These are phyloP conservation scores for Atta cephalotes DNA, from an alignment of 1,140 invertebrate genomes.

Conservation along the genomic window DNA sequence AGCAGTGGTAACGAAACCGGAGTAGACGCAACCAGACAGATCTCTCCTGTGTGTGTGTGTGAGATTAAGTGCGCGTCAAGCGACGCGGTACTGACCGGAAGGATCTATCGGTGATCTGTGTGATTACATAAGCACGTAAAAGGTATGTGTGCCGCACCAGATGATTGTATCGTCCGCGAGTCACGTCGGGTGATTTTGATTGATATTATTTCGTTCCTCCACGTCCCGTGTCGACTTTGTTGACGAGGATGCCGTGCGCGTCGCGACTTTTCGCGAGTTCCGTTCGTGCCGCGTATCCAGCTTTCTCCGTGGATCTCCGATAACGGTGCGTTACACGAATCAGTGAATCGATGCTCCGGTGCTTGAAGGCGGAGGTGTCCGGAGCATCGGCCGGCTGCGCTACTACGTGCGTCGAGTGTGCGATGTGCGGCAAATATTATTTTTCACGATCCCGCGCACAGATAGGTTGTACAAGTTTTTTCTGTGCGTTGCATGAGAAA, in stretches of 20 bases:
- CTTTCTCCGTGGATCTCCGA: not conserved
- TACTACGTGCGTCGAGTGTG: constrained; percentile 11
- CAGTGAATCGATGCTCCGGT: constrained; percentile 47
- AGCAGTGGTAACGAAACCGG: not conserved
- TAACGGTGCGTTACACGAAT: constrained; percentile 20
- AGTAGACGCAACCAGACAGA: not conserved
- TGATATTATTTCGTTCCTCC: not conserved
- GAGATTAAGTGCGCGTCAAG: constrained; percentile 40
- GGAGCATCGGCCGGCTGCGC: constrained; percentile 2
- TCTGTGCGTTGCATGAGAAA: not conserved
- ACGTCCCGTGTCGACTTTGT: not conserved
- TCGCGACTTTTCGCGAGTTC: not conserved
- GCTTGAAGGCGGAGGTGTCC: not conserved
- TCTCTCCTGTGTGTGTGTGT: constrained; percentile 28
- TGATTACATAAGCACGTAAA: constrained; percentile 30
- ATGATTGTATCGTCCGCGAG: not conserved
- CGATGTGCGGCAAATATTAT: constrained; percentile 52
- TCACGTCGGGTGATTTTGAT: constrained; percentile 23
- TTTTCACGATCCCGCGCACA: constrained; percentile 53
- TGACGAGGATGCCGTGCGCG: not conserved
- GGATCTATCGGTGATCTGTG: constrained; percentile 55
- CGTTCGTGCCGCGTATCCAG: not conserved
- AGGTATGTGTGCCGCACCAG: constrained; percentile 32
- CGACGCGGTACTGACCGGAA: constrained; percentile 32
- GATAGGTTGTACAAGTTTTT: constrained; percentile 55